These are phyloP conservation scores for Heterotilapia buettikoferi DNA, from an alignment of 2,113 vertebrate species.

Conservation along the genomic window DNA sequence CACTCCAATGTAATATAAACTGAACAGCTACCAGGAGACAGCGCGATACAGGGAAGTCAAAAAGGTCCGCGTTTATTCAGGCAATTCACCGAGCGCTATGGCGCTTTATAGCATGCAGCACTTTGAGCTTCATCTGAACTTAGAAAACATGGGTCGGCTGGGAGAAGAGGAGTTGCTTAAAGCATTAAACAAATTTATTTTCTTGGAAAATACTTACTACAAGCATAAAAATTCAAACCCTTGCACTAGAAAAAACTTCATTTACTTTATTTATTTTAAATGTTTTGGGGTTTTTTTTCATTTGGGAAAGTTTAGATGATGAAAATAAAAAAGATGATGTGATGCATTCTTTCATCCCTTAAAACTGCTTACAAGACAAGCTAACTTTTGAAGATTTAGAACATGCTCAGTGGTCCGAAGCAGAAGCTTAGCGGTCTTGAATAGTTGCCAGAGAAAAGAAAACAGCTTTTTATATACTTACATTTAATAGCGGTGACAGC, in stretches of 20 bases:
- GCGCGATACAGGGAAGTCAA: conserved; percentile 22
- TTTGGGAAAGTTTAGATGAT: background rate
- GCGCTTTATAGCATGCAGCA: conserved; percentile 51
- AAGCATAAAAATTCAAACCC: background rate
- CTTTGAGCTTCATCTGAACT: conserved; percentile 27
- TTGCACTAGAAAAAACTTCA: background rate
- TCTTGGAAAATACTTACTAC: background rate
- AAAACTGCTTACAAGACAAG: background rate
- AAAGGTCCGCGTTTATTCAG: conserved; percentile 45
- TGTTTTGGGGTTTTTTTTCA: rapidly evolving
- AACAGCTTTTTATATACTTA: conserved; percentile 61
- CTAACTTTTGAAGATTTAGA: background rate
- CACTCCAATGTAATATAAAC: conserved; percentile 48
- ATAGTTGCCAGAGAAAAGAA: background rate
- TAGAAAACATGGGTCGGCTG: conserved; percentile 20
- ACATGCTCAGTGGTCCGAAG: background rate
- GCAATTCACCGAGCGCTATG: background rate
- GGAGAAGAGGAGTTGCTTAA: conserved; percentile 10
- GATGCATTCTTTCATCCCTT: background rate
- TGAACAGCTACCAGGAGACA: conserved; percentile 39
- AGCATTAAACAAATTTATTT: background rate
- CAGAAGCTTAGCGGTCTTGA: background rate
- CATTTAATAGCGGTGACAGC: conserved; percentile 87
- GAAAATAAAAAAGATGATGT: background rate
- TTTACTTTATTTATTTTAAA: background rate